Evolutionary conservation across 2,113 vertebrate species (phyloP), one percentile per base, ranked within the genome.

Genomic region (Polypterus bichir): DNA sequence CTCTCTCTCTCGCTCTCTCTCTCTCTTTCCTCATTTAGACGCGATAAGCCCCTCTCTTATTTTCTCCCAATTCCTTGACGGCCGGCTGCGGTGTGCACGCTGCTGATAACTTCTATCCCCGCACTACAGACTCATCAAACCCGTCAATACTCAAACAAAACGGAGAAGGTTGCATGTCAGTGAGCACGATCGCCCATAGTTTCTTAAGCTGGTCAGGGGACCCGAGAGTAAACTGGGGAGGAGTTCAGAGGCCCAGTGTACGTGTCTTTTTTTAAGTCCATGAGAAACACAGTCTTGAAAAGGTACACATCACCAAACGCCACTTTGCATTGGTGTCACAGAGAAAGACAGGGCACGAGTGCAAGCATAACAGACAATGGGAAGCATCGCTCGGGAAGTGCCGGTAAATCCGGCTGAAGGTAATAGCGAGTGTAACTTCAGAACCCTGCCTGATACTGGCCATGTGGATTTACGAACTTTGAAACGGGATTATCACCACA

Each of bases 401-500:
- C 10, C 48, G n/a, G 3, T 4, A 6, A 62, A 8, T 2, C 60
- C 60, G 62, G 66, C 69, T 3, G 10, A 44, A 6, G 59, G 62
- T 57, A 65, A 49, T 47, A 65, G 6, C 8, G 55, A n/a, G 1
- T 57, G 55, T 44, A 60, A 54, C 56, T 48, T 57, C 48, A 65
- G 60, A 9, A 47, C 47, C 51, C 44, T 46, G 44, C 7, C 54
- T 11, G 66, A 72, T 5, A 45, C 3, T 7, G 69, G n/a, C 49
- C 10, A 8, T 47, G 27, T 69, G 4, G 75, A 71, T 5, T 63
- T 55, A 49, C 48, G 57, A 46, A 65, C 47, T 3, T 1, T 58
- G 62, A 82, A 72, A 65, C 69, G 59, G 57, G 73, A 70, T 53
- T 66, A 67, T 54, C 77, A 79, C 1, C 73, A 84, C 62, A 81